phyloP scores from a whole-genome alignment of 2,797 vertebrate species.

The Enteromius viviparus region DNA sequence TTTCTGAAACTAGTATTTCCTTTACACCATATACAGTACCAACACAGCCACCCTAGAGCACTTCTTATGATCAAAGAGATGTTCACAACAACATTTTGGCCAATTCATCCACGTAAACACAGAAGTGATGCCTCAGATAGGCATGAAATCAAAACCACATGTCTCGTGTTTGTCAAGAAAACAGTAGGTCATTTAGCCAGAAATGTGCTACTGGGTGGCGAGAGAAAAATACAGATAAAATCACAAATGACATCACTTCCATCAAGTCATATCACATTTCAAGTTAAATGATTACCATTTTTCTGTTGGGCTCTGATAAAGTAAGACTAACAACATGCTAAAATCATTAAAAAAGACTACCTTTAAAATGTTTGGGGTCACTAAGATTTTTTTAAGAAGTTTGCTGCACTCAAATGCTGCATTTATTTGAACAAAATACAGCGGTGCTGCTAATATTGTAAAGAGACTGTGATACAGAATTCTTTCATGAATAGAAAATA shows the following conservation, averaged over 20 bases:
- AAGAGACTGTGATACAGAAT: neutral
- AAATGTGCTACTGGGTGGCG: neutral
- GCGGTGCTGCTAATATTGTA: neutral
- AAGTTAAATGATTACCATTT: neutral
- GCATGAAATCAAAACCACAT: neutral
- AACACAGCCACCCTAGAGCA: neutral
- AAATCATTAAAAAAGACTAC: neutral
- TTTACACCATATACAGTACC: neutral
- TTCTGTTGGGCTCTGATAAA: neutral
- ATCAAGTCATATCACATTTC: neutral
- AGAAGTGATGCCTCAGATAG: neutral
- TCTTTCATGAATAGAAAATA: slow-evolving; percentile 1
- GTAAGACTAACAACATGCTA: neutral
- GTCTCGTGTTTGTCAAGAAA: neutral
- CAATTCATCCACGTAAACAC: neutral
- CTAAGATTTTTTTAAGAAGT: neutral
- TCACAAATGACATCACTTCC: neutral
- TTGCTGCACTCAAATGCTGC: neutral
- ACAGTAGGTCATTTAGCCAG: neutral
- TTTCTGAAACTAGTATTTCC: neutral
- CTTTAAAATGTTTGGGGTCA: neutral
- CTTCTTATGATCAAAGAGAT: neutral
- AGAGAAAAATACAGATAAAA: slow-evolving; percentile 12
- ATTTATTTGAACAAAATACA: neutral
- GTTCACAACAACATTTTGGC: neutral